Evolutionary conservation across 2,797 vertebrate genomes (phyloP).

Genomic region (Myioborus melanocephalus): DNA sequence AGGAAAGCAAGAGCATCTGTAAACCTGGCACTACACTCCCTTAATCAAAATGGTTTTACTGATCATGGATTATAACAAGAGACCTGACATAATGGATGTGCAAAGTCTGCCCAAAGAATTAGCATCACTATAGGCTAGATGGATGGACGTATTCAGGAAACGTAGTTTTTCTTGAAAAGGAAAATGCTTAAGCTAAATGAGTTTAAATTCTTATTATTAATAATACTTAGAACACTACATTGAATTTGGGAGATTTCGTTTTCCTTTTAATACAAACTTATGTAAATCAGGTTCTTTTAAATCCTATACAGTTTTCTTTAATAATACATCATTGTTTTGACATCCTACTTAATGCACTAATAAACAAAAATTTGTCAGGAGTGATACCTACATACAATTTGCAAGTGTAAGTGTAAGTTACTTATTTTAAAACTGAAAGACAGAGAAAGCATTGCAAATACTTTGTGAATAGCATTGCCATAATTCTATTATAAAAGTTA

Average conservation of each 20-base stretch:
- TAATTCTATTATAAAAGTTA: slow-evolving; percentile 57
- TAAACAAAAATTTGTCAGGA: slow-evolving; percentile 19
- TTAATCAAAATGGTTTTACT: slow-evolving; percentile 60
- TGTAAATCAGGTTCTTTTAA: not conserved
- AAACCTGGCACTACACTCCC: not conserved
- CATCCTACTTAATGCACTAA: not conserved
- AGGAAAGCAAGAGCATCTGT: slow-evolving; percentile 32
- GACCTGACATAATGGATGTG: slow-evolving; percentile 33
- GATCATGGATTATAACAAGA: slow-evolving; percentile 36
- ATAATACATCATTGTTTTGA: not conserved
- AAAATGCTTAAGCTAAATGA: slow-evolving; percentile 40
- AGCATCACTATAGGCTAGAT: slow-evolving; percentile 19
- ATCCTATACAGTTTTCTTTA: not conserved
- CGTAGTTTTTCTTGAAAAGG: slow-evolving; percentile 10
- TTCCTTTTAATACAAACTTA: slow-evolving; percentile 14
- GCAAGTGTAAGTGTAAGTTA: not conserved
- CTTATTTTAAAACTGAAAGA: slow-evolving; percentile 41
- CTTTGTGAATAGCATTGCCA: slow-evolving; percentile 28
- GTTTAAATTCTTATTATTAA: slow-evolving; percentile 29
- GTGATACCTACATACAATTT: not conserved
- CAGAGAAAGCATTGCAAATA: slow-evolving; percentile 9
- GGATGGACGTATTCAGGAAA: slow-evolving; percentile 30
- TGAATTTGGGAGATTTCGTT: slow-evolving; percentile 4
- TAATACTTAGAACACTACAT: not conserved
- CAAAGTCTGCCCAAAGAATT: slow-evolving; percentile 51